Conservation (phyloP, 2,888 invertebrate species). For the Drosophila macrospina region DNA sequence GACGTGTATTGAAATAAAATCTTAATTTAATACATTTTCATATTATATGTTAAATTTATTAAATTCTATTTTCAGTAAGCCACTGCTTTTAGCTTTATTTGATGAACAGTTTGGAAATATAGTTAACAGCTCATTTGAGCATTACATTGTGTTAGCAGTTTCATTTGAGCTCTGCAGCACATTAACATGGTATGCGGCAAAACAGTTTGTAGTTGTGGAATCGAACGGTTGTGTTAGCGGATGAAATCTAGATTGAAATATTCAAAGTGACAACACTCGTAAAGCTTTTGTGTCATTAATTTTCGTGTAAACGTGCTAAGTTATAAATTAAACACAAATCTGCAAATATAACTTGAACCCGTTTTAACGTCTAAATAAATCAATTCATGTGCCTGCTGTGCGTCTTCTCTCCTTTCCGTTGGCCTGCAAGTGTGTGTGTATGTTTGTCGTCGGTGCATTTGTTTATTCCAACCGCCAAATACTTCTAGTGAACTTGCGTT, state of each 20-base stretch:
- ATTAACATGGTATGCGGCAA: conserved; percentile 31
- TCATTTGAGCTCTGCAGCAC: conserved; percentile 39
- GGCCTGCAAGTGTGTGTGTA: neutral
- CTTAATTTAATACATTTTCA: neutral
- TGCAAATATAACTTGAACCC: conserved; percentile 19
- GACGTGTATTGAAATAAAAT: neutral
- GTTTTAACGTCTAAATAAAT: conserved; percentile 26
- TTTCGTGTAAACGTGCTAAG: conserved; percentile 47
- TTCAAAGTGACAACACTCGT: conserved; percentile 39
- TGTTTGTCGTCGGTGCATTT: conserved; percentile 45
- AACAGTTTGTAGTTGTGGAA: conserved; percentile 47
- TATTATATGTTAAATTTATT: neutral
- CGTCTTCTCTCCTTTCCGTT: conserved; percentile 6
- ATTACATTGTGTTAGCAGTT: conserved; percentile 17
- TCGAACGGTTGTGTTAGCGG: conserved; percentile 52
- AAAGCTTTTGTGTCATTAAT: conserved; percentile 25
- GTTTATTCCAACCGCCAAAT: conserved; percentile 54
- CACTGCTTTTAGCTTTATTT: conserved; percentile 7
- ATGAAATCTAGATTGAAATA: conserved; percentile 31
- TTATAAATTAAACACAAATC: conserved; percentile 49
- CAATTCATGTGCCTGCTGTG: conserved; percentile 18
- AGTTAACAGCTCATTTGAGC: conserved; percentile 26
- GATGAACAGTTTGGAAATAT: neutral
- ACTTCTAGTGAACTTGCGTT: conserved; percentile 56
- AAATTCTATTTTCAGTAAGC: conserved; percentile 6